These are phyloP conservation scores for Brachyopa scutellaris DNA, from an alignment of 2,888 invertebrate species.

Conservation along the genomic window DNA sequence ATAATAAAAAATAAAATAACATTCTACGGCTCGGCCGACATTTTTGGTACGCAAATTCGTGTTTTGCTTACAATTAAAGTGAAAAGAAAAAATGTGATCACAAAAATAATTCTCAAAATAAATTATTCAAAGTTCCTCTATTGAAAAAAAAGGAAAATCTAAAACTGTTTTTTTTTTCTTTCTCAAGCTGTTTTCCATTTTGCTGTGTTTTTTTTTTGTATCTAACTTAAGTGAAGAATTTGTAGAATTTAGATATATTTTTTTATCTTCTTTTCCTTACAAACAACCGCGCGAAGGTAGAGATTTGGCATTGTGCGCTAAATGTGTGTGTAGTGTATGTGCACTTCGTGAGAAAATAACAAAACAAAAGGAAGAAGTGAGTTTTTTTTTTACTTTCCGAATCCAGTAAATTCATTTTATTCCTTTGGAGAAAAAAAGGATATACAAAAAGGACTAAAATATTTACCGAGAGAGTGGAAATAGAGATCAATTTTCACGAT, in stretches of 20 bases:
- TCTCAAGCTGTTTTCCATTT: no score
- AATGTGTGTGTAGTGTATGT: slow-evolving; percentile 36
- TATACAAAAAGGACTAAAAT: background rate
- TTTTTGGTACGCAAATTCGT: slow-evolving; percentile 52
- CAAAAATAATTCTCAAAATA: slow-evolving; percentile 26
- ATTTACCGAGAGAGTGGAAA: background rate
- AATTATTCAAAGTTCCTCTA: slow-evolving; percentile 18
- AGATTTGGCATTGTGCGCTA: slow-evolving; percentile 4
- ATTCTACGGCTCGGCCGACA: slow-evolving; percentile 40
- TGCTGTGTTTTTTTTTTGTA: no score
- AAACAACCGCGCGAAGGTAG: slow-evolving; percentile 45
- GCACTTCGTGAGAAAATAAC: slow-evolving; percentile 15
- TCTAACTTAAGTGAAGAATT: background rate
- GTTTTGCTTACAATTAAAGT: slow-evolving; percentile 41
- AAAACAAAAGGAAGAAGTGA: slow-evolving; percentile 33
- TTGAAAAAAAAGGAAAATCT: background rate
- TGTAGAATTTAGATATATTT: slow-evolving; percentile 3
- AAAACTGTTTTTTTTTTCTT: background rate
- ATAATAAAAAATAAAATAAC: slow-evolving; percentile 5
- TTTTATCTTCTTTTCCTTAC: background rate
- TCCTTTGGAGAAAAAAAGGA: background rate
- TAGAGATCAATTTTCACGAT: background rate
- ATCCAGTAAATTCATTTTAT: background rate
- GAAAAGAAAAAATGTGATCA: slow-evolving; percentile 25
- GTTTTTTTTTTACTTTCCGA: background rate